phyloP scores from a whole-genome alignment of 2,113 vertebrate species.

The Nanorana parkeri region DNA sequence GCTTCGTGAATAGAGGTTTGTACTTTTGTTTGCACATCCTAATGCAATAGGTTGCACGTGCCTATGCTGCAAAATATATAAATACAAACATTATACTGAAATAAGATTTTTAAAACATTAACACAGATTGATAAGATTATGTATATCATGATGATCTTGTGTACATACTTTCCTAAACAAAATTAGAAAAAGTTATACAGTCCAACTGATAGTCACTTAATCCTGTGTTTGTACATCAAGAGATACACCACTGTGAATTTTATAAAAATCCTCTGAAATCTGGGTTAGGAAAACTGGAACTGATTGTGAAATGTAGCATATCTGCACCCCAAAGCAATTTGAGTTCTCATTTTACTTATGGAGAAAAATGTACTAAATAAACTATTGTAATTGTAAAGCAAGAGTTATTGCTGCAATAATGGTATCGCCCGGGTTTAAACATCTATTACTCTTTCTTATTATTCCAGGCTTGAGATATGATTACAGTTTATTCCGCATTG shows the following conservation, averaged over 20 bases:
- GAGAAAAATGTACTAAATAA: slow-evolving; percentile 47
- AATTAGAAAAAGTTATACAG: too few species aligned
- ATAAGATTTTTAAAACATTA: too few species aligned
- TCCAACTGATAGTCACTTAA: too few species aligned
- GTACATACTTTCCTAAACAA: too few species aligned
- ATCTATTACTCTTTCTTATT: slow-evolving; percentile 21
- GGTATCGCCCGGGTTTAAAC: slow-evolving; percentile 28
- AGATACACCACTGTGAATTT: not conserved
- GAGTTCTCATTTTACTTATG: slow-evolving; percentile 9
- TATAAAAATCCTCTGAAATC: not conserved
- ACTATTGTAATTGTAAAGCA: slow-evolving; percentile 32
- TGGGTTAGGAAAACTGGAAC: not conserved
- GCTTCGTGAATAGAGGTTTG: too few species aligned
- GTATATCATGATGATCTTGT: too few species aligned
- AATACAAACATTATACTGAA: too few species aligned
- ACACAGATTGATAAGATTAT: too few species aligned
- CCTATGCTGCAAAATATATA: too few species aligned
- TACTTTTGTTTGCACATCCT: too few species aligned
- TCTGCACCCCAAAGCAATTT: slow-evolving; percentile 15
- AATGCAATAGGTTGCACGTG: too few species aligned
- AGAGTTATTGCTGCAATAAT: slow-evolving; percentile 38
- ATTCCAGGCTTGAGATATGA: slow-evolving; percentile 25
- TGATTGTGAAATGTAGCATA: slow-evolving; percentile 23
- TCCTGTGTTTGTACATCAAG: not conserved
- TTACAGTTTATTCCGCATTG: slow-evolving; percentile 32